phyloP scores from a whole-genome alignment of 1,140 invertebrate species.

The Sweltsa coloradensis region DNA sequence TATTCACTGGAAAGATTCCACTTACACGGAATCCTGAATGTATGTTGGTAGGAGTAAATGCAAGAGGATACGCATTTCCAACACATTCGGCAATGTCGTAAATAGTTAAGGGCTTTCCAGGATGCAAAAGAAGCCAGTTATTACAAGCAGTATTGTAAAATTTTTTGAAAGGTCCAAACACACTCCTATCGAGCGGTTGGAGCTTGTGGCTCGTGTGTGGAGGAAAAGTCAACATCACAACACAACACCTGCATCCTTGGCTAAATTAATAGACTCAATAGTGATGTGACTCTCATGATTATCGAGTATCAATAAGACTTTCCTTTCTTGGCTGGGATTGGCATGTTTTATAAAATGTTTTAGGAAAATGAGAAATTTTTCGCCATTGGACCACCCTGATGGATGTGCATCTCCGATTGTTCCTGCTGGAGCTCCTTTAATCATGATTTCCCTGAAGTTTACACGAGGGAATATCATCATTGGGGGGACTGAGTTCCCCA shows the following conservation, averaged over 20 bases:
- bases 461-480: constrained; percentile 27
- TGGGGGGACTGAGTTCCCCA: constrained; percentile 25
- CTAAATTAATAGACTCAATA: constrained; percentile 18
- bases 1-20: constrained; percentile 26
- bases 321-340: constrained; percentile 19
- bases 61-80: constrained; percentile 15
- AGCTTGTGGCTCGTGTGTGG: constrained; percentile 26
- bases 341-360: constrained; percentile 19
- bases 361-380: neutral
- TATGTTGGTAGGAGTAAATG: constrained; percentile 23
- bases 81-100: constrained; percentile 24
- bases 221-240: constrained; percentile 23
- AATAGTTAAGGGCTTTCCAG: constrained; percentile 19
- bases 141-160: constrained; percentile 32
- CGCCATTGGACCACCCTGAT: constrained; percentile 14
- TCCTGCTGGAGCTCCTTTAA: constrained; percentile 15
- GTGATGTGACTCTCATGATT: constrained; percentile 27
- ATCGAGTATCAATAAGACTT: constrained; percentile 28
- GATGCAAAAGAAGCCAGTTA: constrained; percentile 22
- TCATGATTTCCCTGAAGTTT: constrained; percentile 22
- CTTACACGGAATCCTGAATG: constrained; percentile 20
- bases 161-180: constrained; percentile 27
- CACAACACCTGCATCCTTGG: constrained; percentile 22
- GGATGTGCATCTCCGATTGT: constrained; percentile 4
- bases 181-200: constrained; percentile 29